Evolutionary conservation across 1,140 invertebrate genomes (phyloP).

Genomic region (Chrysoperla carnea): DNA sequence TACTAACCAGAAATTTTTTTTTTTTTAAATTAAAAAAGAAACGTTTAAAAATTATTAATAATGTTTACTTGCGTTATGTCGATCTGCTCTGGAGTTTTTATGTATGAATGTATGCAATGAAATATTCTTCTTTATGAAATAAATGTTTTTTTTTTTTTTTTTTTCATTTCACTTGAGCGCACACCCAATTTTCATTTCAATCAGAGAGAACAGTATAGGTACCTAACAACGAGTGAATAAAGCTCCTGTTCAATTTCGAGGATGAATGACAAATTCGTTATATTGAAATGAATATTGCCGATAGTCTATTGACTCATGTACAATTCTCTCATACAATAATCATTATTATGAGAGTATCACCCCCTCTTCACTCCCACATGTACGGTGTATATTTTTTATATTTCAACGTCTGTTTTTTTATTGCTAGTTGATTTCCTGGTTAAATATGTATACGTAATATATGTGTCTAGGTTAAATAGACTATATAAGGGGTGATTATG

Average conservation of each 20-base stretch:
- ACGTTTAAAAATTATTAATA: no score
- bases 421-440: no score
- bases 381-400: background rate
- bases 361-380: background rate
- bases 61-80: no score
- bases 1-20: no score
- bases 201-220: constrained; percentile 7
- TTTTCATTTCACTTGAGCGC: constrained; percentile 11
- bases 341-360: background rate
- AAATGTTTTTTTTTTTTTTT: constrained; percentile 10
- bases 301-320: constrained; percentile 13
- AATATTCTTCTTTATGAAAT: constrained; percentile 13
- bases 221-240: no score
- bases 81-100: background rate
- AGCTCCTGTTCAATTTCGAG: constrained; percentile 22
- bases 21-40: no score
- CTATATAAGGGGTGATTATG: no score
- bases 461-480: no score
- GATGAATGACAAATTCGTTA: constrained; percentile 21
- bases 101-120: background rate
- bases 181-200: constrained; percentile 20
- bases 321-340: background rate
- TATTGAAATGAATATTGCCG: constrained; percentile 20
- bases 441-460: no score
- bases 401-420: background rate